Conservation (phyloP, 2,113 vertebrate genomes). For the Ophthalmolycus amberensis region DNA sequence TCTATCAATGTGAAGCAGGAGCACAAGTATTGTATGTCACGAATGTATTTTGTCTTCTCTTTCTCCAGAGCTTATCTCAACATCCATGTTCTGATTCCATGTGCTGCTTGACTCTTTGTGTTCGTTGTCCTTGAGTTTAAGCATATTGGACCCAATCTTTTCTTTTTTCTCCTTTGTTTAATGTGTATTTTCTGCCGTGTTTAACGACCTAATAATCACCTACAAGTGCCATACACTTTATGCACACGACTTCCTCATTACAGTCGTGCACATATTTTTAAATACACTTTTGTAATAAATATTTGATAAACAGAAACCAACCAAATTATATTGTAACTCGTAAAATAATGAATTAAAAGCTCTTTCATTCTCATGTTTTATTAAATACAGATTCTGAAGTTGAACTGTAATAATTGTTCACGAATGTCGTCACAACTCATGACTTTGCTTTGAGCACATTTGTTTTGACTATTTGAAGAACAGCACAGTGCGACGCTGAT, state of each 20-base stretch:
- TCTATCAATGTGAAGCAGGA: slow-evolving; percentile 13
- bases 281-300: not conserved
- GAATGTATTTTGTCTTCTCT: slow-evolving; percentile 4
- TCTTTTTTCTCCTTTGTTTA: not conserved
- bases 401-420: not conserved
- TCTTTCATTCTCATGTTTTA: not conserved
- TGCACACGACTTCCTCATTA: not conserved
- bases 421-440: not conserved
- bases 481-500: not conserved
- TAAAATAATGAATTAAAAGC: slow-evolving; percentile 7
- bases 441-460: not conserved
- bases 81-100: not conserved
- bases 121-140: not conserved
- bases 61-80: not conserved
- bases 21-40: not conserved
- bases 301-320: not conserved
- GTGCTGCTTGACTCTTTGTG: not conserved
- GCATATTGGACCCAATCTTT: not conserved
- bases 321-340: not conserved
- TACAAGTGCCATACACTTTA: slow-evolving; percentile 27
- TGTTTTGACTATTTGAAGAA: not conserved
- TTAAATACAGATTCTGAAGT: not conserved
- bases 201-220: not conserved
- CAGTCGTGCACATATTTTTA: not conserved
- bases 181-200: not conserved